These are phyloP conservation scores for Alethe diademata DNA, from an alignment of 2,113 vertebrate genomes.

Conservation along the genomic window DNA sequence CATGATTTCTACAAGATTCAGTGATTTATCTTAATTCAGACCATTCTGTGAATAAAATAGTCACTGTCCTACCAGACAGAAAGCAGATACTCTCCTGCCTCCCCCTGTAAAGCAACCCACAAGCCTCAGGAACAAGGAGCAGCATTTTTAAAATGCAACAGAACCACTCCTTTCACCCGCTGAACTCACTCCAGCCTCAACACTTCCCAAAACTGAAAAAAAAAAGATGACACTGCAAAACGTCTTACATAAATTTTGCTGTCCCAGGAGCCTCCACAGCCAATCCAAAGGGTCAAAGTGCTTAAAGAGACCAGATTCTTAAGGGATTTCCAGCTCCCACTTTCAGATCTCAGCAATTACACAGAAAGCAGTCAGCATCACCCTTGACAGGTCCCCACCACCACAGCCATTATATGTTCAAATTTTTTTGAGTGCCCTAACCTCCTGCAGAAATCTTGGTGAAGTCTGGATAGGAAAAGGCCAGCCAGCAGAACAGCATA, in stretches of 20 bases:
- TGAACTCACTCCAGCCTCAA: constrained; percentile 25
- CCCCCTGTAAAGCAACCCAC: not conserved
- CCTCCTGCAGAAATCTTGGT: not conserved
- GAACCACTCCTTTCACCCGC: not conserved
- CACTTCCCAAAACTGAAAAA: not conserved
- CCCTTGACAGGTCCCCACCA: not conserved
- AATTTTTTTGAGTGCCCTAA: not conserved
- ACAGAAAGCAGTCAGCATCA: not conserved
- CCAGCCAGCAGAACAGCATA: not conserved
- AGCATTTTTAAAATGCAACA: not conserved
- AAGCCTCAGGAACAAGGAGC: not conserved
- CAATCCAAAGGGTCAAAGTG: constrained; percentile 17
- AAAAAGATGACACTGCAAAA: constrained; percentile 21
- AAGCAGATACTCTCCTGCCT: not conserved
- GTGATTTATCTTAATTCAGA: not conserved
- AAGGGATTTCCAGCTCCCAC: not conserved
- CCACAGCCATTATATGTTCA: not conserved
- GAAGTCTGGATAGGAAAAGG: not conserved
- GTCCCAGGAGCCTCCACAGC: not conserved
- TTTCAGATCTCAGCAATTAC: not conserved
- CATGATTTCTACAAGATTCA: not conserved
- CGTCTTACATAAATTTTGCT: not conserved
- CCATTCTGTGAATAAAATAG: not conserved
- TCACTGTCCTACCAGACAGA: not conserved
- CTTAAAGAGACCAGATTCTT: not conserved